Evolutionary conservation across 2,888 invertebrate genomes (phyloP).

Genomic region (Empis stercorea): DNA sequence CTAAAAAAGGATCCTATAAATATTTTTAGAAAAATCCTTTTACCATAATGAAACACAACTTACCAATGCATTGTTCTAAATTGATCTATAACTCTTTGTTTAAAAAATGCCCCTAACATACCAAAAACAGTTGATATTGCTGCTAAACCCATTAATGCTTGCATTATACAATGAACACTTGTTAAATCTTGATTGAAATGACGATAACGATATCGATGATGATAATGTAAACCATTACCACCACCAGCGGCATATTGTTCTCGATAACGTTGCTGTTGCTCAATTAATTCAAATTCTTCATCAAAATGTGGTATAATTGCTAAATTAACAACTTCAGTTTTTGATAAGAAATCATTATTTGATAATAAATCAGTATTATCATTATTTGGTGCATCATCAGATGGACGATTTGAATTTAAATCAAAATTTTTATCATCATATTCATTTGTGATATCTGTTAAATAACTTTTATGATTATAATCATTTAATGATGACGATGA

Average conservation of each 20-base stretch:
- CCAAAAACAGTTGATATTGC: conserved; percentile 36
- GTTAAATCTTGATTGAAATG: conserved; percentile 31
- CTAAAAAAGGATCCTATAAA: too few relatives aligned
- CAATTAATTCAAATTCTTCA: conserved; percentile 26
- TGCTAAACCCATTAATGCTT: conserved; percentile 36
- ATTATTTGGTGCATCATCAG: conserved; percentile 1
- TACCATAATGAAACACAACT: background rate
- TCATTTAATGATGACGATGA: background rate
- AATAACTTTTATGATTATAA: background rate
- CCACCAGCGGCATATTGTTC: conserved; percentile 16
- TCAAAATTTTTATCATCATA: background rate
- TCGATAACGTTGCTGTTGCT: conserved; percentile 27
- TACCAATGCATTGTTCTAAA: conserved; percentile 37
- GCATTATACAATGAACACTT: conserved; percentile 37
- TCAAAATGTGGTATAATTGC: conserved; percentile 37
- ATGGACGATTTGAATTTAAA: background rate
- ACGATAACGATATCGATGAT: conserved; percentile 30
- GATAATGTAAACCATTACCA: conserved; percentile 20
- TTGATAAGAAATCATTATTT: conserved; percentile 27
- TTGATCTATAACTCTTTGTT: conserved; percentile 35
- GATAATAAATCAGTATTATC: conserved; percentile 20
- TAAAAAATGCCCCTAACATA: conserved; percentile 36
- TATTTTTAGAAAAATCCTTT: too few relatives aligned
- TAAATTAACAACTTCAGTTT: conserved; percentile 35
- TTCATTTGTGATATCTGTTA: background rate